Conservation (phyloP, 2,113 vertebrate species). For the Cricetomys ansorgei region DNA sequence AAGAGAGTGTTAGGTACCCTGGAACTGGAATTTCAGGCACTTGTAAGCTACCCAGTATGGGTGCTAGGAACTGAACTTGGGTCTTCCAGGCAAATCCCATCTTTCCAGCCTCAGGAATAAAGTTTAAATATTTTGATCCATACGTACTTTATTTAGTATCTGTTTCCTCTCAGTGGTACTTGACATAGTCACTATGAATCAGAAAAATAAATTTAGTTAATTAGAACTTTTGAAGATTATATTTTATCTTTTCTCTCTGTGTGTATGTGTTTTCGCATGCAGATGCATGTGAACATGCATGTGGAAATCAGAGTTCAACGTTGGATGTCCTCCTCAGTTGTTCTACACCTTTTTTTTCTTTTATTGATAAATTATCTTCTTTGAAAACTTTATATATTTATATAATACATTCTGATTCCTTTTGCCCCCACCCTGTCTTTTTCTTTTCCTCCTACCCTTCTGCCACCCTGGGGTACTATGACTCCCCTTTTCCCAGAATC, state of each 20-base stretch:
- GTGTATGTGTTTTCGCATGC: neutral
- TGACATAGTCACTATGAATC: conserved; percentile 55
- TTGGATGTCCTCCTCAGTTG: neutral
- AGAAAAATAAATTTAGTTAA: conserved; percentile 47
- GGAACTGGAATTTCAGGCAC: neutral
- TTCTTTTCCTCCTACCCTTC: neutral
- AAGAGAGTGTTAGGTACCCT: neutral
- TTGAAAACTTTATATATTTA: neutral
- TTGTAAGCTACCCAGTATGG: neutral
- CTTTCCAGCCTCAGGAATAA: neutral
- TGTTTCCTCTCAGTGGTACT: neutral
- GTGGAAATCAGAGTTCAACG: neutral
- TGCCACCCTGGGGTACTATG: neutral
- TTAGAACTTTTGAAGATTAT: conserved; percentile 46
- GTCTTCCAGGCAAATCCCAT: neutral
- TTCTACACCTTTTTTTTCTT: neutral
- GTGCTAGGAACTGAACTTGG: neutral
- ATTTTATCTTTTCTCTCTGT: neutral
- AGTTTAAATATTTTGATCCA: conserved; percentile 48
- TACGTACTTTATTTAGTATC: conserved; percentile 36
- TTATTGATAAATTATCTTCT: neutral
- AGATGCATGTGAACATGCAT: neutral
- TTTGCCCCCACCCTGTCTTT: neutral
- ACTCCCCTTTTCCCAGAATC: neutral
- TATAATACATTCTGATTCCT: neutral